phyloP scores from a whole-genome alignment of 2,888 invertebrate species.

The Troglohyphantes excavatus region DNA sequence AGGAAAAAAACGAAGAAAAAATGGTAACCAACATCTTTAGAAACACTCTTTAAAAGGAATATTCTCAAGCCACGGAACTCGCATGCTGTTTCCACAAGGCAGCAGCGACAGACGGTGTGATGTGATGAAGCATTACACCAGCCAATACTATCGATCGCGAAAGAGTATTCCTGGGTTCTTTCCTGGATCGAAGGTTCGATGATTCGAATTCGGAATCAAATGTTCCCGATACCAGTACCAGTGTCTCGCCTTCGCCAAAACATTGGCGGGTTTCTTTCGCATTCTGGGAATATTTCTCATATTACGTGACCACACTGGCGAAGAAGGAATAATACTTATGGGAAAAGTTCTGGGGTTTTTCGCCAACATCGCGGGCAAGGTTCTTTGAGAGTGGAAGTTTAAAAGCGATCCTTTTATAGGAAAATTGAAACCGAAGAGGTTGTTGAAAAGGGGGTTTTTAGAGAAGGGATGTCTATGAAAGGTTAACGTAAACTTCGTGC shows the following conservation, averaged over 20 bases:
- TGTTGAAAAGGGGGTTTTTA: background rate
- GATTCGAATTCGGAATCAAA: conserved; percentile 48
- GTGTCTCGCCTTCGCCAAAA: conserved; percentile 27
- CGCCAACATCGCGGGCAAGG: background rate
- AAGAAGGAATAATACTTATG: conserved; percentile 33
- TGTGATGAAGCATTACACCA: background rate
- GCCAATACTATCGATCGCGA: conserved; percentile 46
- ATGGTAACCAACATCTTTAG: background rate
- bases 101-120: background rate
- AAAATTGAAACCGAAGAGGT: conserved; percentile 19
- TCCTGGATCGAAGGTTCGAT: conserved; percentile 30
- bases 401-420: conserved; percentile 14
- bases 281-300: conserved; percentile 7
- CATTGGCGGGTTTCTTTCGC: conserved; percentile 25
- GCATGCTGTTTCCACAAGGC: background rate
- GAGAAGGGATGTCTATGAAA: background rate
- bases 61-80: conserved; percentile 5
- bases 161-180: conserved; percentile 31
- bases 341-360: conserved; percentile 15
- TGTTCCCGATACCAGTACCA: conserved; percentile 31
- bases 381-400: background rate
- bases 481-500: no score
- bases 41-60: background rate
- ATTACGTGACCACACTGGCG: conserved; percentile 58
- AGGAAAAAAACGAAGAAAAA: no score